Evolutionary conservation across 2,888 invertebrate genomes (phyloP).

Genomic region (Apamea anceps): DNA sequence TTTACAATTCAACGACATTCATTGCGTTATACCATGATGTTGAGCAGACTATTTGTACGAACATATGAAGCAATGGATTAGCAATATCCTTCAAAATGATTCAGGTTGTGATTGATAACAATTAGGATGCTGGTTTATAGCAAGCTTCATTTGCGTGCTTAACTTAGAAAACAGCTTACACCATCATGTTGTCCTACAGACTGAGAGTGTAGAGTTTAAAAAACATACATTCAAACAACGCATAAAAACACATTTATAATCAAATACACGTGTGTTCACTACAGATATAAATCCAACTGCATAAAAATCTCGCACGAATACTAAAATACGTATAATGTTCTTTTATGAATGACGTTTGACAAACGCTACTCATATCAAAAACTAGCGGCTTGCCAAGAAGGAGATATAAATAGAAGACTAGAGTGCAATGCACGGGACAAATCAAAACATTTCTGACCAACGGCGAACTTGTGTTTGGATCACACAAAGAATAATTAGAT

Average conservation of each 20-base stretch:
- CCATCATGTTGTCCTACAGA: background rate
- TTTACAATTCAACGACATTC: background rate
- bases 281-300: background rate
- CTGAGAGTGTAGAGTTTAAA: too few species aligned
- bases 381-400: constrained; percentile 72
- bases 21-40: background rate
- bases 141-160: background rate
- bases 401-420: constrained; percentile 75
- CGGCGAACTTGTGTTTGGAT: constrained; percentile 39
- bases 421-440: constrained; percentile 80
- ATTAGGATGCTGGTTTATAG: background rate
- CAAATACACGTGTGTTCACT: background rate
- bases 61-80: background rate
- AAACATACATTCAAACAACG: background rate
- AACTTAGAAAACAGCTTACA: background rate
- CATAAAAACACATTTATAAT: background rate
- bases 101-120: background rate
- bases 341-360: constrained; percentile 69
- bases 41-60: background rate
- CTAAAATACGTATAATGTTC: constrained; percentile 8
- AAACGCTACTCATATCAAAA: constrained; percentile 63
- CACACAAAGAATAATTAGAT: constrained; percentile 19
- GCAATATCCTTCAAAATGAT: background rate
- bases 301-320: background rate
- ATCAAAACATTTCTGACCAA: constrained; percentile 67